Conservation (phyloP, 2,113 vertebrate genomes). For the Cercocebus atys region DNA sequence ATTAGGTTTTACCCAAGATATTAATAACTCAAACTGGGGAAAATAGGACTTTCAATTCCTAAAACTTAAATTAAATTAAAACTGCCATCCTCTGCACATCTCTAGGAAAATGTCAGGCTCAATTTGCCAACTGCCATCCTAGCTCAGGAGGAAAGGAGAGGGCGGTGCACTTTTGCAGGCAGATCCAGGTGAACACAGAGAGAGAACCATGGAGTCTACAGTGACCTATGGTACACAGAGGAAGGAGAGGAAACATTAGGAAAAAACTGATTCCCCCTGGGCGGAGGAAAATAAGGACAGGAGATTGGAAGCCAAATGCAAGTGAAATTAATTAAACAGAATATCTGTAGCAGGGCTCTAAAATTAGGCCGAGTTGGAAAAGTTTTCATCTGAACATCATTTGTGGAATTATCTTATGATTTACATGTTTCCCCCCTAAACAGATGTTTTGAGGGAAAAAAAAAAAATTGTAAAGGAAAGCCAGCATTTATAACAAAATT, state of each 20-base stretch:
- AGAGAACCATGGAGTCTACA: fast-evolving
- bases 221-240: fast-evolving
- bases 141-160: neutral
- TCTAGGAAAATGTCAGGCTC: neutral
- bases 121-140: neutral
- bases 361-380: conserved; percentile 28
- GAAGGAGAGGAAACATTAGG: too few species aligned
- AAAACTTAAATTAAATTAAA: neutral
- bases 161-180: neutral
- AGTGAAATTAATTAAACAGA: conserved; percentile 48
- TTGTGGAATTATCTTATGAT: conserved; percentile 55
- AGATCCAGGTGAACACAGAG: fast-evolving
- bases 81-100: neutral
- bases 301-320: neutral
- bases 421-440: conserved; percentile 36
- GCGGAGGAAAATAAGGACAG: neutral
- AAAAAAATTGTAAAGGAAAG: conserved; percentile 46
- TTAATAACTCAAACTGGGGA: neutral
- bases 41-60: neutral
- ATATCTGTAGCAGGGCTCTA: neutral
- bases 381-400: conserved; percentile 54
- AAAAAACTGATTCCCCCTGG: neutral
- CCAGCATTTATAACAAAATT: conserved; percentile 48
- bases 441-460: conserved; percentile 28
- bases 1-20: neutral